A percentile compares a stretch with the other conserved stretches of the same genome.
phyloP scores from a whole-genome alignment of 2,113 vertebrate species.

The Alligator sinensis region DNA sequence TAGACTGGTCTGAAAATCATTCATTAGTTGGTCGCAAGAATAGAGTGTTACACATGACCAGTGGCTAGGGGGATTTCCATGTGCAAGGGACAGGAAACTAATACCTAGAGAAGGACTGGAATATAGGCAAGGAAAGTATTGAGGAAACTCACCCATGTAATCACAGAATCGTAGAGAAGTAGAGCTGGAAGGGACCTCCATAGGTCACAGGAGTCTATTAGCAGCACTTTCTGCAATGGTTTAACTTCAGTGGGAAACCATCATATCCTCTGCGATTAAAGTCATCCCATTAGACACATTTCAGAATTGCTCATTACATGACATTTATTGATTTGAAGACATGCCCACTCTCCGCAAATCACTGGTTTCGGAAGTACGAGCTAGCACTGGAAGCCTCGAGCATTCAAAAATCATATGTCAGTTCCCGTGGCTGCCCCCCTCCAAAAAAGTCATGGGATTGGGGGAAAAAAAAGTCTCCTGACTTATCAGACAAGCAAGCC shows the following conservation, averaged over 20 bases:
- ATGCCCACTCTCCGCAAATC: neutral
- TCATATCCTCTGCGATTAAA: neutral
- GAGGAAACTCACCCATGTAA: fast-evolving
- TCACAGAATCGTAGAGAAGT: too few species aligned
- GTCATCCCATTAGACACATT: too few species aligned
- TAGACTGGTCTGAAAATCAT: neutral
- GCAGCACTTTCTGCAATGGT: neutral
- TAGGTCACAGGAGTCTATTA: neutral
- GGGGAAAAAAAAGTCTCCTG: neutral
- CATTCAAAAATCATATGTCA: neutral
- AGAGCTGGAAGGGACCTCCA: too few species aligned
- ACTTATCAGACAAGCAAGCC: neutral
- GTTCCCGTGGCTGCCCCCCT: neutral
- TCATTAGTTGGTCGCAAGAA: neutral
- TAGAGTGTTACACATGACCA: neutral
- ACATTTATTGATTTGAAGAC: neutral
- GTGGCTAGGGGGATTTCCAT: neutral
- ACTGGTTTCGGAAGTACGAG: neutral
- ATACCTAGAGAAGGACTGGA: neutral
- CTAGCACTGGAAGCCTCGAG: neutral
- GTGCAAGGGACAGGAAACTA: neutral
- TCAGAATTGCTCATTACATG: too few species aligned
- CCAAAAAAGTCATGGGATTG: neutral
- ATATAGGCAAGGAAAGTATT: neutral
- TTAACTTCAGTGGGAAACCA: neutral